These are phyloP conservation scores for Liparis tanakae DNA, from an alignment of 2,797 vertebrate species.

Conservation along the genomic window DNA sequence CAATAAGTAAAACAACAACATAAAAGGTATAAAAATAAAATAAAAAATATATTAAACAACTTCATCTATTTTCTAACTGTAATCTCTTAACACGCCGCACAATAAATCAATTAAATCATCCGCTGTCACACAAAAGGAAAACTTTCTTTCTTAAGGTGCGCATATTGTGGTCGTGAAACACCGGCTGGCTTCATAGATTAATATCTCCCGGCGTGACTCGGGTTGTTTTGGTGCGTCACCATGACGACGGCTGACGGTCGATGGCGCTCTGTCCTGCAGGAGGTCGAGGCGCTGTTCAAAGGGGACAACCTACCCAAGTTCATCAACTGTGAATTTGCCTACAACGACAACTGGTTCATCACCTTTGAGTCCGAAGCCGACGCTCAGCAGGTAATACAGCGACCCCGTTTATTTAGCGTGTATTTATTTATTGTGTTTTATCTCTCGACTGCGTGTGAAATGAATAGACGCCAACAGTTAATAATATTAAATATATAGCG, in stretches of 20 bases:
- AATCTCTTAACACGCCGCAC: neutral
- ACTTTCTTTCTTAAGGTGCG: neutral
- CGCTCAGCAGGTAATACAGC: conserved; percentile 90
- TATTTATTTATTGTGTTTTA: no score
- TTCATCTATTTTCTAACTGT: no score
- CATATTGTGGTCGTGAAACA: no score
- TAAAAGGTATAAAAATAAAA: no score
- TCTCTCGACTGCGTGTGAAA: neutral
- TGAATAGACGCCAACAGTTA: neutral
- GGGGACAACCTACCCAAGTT: conserved; percentile 97
- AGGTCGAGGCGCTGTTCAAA: conserved; percentile 97
- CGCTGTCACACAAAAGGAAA: neutral
- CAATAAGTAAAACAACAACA: no score
- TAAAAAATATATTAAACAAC: no score
- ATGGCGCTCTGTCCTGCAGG: conserved; percentile 76
- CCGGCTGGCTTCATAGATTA: neutral
- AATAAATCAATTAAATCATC: neutral
- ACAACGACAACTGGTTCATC: conserved; percentile 99
- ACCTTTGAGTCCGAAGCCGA: conserved; percentile 99
- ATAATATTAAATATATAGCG: neutral
- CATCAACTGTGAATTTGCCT: conserved; percentile 99
- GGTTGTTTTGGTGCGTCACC: neutral
- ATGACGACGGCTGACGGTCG: neutral
- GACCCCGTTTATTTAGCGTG: neutral
- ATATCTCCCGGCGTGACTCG: neutral